Percentiles rank a stretch among this genome's conserved stretches.
Conservation (phyloP, 2,888 invertebrate species). For the Scaptomyza polygonia region DNA sequence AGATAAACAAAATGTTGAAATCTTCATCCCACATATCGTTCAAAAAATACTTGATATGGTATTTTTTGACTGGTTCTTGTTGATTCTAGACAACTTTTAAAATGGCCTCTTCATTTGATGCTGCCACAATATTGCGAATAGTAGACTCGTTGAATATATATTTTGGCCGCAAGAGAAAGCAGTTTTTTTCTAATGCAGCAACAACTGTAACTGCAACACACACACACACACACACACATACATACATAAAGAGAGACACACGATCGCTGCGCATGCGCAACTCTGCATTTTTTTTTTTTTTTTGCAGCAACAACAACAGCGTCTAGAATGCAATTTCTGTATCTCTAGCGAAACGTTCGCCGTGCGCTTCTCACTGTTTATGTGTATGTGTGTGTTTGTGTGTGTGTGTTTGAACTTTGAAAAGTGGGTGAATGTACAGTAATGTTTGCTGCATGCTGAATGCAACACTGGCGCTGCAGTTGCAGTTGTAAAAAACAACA, state of each 20-base stretch:
- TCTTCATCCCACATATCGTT: slow-evolving; percentile 17
- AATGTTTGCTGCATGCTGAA: slow-evolving; percentile 81
- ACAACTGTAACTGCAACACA: slow-evolving; percentile 59
- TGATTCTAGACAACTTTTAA: slow-evolving; percentile 43
- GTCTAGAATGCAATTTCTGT: slow-evolving; percentile 75
- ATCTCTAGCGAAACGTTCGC: slow-evolving; percentile 62
- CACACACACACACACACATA: slow-evolving; percentile 22
- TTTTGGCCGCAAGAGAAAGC: slow-evolving; percentile 78
- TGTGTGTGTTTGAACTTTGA: slow-evolving; percentile 76
- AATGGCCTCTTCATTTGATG: slow-evolving; percentile 46
- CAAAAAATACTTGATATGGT: slow-evolving; percentile 8
- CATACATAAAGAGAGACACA: slow-evolving; percentile 24
- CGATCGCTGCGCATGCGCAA: slow-evolving; percentile 67
- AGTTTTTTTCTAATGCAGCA: slow-evolving; percentile 66
- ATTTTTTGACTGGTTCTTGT: slow-evolving; percentile 46
- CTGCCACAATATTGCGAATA: slow-evolving; percentile 64
- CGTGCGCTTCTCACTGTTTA: slow-evolving; percentile 39
- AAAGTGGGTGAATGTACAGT: slow-evolving; percentile 85
- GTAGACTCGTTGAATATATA: slow-evolving; percentile 63
- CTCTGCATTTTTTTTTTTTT: slow-evolving; percentile 36
- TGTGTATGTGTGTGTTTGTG: slow-evolving; percentile 41
- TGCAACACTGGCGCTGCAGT: slow-evolving; percentile 43
- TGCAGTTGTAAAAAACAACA: slow-evolving; percentile 14
- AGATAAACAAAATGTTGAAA: slow-evolving; percentile 13
- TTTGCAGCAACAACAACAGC: slow-evolving; percentile 13